phyloP scores from a whole-genome alignment of 37 sponge, comb jelly and placozoan species.

The Geodia barretti region DNA sequence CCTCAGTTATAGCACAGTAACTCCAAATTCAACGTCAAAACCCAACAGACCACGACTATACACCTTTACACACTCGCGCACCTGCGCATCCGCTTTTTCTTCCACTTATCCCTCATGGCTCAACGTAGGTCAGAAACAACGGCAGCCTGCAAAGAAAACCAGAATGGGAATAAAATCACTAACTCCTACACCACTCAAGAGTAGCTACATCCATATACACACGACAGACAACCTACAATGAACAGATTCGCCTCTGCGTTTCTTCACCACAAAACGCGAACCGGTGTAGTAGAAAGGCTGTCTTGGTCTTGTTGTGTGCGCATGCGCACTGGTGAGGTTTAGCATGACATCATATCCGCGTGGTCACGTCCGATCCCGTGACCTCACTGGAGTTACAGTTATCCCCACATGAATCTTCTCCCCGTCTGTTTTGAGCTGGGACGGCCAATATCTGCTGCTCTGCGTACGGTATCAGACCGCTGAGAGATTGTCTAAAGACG shows the following conservation, averaged over 20 bases:
- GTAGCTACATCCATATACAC: not conserved
- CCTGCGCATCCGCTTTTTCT: constrained; percentile 90
- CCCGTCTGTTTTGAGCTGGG: no score
- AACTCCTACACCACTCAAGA: not conserved
- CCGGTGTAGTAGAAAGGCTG: not conserved
- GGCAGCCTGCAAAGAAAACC: not conserved
- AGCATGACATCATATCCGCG: not conserved
- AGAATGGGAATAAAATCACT: not conserved
- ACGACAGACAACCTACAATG: not conserved
- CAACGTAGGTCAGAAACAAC: not conserved
- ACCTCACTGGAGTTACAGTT: no score
- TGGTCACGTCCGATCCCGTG: not conserved
- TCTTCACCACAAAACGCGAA: no score
- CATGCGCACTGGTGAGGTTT: not conserved
- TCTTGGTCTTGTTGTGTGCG: no score
- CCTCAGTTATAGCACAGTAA: no score
- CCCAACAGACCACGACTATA: no score
- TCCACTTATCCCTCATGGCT: constrained; percentile 59
- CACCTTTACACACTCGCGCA: no score
- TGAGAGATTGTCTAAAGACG: no score
- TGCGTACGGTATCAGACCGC: no score
- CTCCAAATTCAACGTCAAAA: no score
- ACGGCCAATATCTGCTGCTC: no score
- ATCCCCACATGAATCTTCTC: no score
- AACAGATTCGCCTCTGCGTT: not conserved